Base-by-base conservation (phyloP, 2,888 invertebrate genomes). In the Drosophila meridionalis region DNA sequence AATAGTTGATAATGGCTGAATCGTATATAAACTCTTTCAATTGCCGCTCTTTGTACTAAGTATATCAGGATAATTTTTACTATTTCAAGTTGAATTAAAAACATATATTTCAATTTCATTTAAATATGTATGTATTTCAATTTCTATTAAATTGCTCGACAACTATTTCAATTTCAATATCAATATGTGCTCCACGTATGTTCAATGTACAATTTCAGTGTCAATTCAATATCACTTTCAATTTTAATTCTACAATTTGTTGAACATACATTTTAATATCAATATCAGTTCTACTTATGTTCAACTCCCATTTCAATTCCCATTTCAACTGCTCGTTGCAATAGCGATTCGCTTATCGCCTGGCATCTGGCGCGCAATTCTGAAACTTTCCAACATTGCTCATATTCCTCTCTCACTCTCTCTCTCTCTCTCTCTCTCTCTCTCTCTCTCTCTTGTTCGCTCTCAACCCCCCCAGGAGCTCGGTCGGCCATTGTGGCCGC, bases 401-500 rank as follows among this genome's bases (percentile, higher is more conserved):
- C 52, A 52, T 34, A 20, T 52, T 20, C 32, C n/a, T 26, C 45
- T 11, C 14, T 14, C 40, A 7, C 45, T 2, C 26, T 11, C 26
- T 8, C 42, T 20, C 14, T 7, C 42, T 20, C 20, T 43, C 20
- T 8, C n/a, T 42, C 42, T 20, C 7, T 43, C 43, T 4, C 20
- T 4, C 43, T 4, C 4, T 4, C 43, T 43, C 20, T 43, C 43
- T 8, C 26, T 26, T 5, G 26, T 9, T 45, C 40, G 2, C 5
- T 5, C 14, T 14, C 14, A 2, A 11, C 5, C 9, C 6, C 8
- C n/a, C 47, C 36, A 48, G 69, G 56, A 53, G 53, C 55, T 66
- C n/a, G 32, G 85, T 82, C 84, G 75, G 84, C 81, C 87, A 83
- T 83, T 83, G 81, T 40, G 78, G 65, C 83, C 87, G 86, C 89